Conservation (phyloP, 1,140 invertebrate genomes). For the Eriosoma lanigerum region DNA sequence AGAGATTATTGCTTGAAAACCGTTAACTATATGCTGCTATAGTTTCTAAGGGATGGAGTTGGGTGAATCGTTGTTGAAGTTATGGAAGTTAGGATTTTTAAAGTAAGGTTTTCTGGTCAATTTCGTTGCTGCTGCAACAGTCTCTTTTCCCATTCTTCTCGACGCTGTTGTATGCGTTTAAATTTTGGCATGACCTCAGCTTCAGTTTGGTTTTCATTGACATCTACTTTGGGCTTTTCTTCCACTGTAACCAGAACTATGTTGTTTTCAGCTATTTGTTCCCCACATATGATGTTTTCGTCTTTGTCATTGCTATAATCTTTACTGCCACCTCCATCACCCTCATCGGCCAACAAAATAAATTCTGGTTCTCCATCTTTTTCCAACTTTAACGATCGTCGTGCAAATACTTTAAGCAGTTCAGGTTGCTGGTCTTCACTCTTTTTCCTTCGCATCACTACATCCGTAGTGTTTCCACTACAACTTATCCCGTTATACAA, state of each 20-base stretch:
- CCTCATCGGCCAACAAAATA: conserved; percentile 56
- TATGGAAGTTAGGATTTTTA: background rate
- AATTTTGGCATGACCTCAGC: conserved; percentile 63
- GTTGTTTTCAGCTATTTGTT: conserved; percentile 33
- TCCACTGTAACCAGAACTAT: background rate
- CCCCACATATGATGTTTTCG: background rate
- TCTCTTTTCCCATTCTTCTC: conserved; percentile 73
- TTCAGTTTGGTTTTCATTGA: conserved; percentile 50
- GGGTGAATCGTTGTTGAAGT: background rate
- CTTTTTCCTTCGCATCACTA: conserved; percentile 60
- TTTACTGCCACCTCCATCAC: conserved; percentile 66
- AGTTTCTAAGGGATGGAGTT: background rate
- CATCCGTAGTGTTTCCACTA: conserved; percentile 54
- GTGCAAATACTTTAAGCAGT: conserved; percentile 76
- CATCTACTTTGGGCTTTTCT: conserved; percentile 55
- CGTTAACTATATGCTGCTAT: background rate
- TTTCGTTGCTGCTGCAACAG: conserved; percentile 64
- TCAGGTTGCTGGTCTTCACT: conserved; percentile 71
- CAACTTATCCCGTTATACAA: conserved; percentile 48
- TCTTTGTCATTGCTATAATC: conserved; percentile 60
- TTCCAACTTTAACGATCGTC: conserved; percentile 73
- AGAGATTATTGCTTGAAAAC: background rate
- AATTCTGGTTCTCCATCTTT: conserved; percentile 65
- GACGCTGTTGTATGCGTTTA: conserved; percentile 71
- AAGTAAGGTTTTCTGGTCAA: conserved; percentile 47